These are phyloP conservation scores for Stegophylla sp. DNA, from an alignment of 2,888 invertebrate genomes.

Conservation along the genomic window DNA sequence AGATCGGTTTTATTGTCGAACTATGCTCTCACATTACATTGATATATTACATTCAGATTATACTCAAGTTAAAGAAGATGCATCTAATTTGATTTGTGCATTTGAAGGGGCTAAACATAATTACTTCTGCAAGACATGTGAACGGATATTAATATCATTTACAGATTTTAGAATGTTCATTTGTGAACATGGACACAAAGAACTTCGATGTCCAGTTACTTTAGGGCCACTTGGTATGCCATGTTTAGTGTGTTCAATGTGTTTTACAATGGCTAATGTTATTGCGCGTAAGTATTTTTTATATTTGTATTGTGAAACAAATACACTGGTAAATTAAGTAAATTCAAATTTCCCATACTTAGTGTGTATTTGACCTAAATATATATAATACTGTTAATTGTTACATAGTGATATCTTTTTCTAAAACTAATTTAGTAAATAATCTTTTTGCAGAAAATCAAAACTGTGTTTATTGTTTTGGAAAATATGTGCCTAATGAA, in stretches of 20 bases:
- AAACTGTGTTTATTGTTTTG: conserved; percentile 54
- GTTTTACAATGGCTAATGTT: conserved; percentile 46
- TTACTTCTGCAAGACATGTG: conserved; percentile 34
- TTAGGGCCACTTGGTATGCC: conserved; percentile 47
- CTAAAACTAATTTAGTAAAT: neutral
- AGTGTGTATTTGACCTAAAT: too few relatives aligned
- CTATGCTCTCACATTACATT: conserved; percentile 30
- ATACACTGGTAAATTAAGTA: too few relatives aligned
- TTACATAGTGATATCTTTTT: too few relatives aligned
- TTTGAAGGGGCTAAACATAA: conserved; percentile 4
- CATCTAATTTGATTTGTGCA: conserved; percentile 20
- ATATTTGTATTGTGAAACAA: neutral
- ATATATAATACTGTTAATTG: too few relatives aligned
- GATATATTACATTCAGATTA: conserved; percentile 24
- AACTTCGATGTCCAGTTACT: conserved; percentile 52
- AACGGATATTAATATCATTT: neutral
- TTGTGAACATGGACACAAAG: conserved; percentile 48
- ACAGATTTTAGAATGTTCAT: conserved; percentile 48
- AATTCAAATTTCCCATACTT: too few relatives aligned
- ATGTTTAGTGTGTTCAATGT: conserved; percentile 54
- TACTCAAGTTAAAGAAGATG: conserved; percentile 25
- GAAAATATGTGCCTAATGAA: conserved; percentile 47
- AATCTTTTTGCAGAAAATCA: conserved; percentile 37
- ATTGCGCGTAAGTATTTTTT: conserved; percentile 32
- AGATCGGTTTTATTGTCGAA: conserved; percentile 36